Base-by-base conservation (phyloP, 2,797 vertebrate genomes). In the Neostethus bicornis region DNA sequence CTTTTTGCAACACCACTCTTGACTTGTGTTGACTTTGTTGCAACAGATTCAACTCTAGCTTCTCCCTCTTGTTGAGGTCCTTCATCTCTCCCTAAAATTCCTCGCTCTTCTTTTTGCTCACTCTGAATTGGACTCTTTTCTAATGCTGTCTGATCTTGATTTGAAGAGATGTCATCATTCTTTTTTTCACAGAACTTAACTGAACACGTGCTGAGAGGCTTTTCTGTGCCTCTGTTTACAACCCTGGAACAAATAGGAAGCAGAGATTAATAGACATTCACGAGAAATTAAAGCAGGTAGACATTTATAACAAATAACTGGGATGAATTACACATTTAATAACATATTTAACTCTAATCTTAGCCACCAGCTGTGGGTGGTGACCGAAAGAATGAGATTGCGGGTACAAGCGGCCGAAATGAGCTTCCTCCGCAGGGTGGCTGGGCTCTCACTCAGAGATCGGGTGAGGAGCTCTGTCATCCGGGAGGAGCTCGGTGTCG, bases 101-200 rank as follows among this genome's bases (percentile, higher is more conserved):
- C 21, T 4, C 38, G 12, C 24, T 80, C 57, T 24, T 64, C 41
- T 3, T 1, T 39, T 38, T 46, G 55, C 38, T 67, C 41, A 34
- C 16, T 29, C 26, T 39, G 16, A 16, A 7, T 10, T 53, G 57
- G 9, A 4, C 28, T 4, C 38, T 20, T 2, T 52, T 35, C 59
- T 50, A 5, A 45, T 31, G 49, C 26, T 51, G 37, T 26, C 14
- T 47, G 41, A 44, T 47, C 46, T 59, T 26, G 25, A 26, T 26
- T 37, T 16, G 72, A 44, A 5, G 43, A 16, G 25, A 24, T 8
- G 16, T 14, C 29, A 1, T 55, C 7, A 0, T 77, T 61, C 57
- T 73, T 86, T 51, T 83, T 87, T 54, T 88, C 82, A 69, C 86
- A 80, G 8, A 64, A 34, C 12, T 16, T 55, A 48, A 34, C 39